Conservation (phyloP, 2,888 invertebrate species). For the Pollenia angustigena region DNA sequence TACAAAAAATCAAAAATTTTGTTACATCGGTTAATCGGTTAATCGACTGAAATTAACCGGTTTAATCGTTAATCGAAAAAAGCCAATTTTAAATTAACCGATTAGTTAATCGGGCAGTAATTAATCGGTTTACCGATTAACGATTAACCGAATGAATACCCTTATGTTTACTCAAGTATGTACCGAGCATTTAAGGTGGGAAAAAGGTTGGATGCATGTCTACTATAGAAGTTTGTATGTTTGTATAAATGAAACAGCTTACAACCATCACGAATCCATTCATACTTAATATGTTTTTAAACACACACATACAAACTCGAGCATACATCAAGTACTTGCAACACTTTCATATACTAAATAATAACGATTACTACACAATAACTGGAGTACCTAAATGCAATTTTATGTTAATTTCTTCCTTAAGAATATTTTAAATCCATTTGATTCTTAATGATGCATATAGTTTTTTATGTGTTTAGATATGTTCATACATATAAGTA, state of each 20-base stretch:
- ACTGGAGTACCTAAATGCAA: constrained; percentile 48
- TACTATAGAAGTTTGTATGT: not conserved
- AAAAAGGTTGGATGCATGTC: constrained; percentile 3
- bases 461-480: not conserved
- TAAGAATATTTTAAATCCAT: not conserved
- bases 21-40: too few species aligned
- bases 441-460: constrained; percentile 27
- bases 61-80: too few species aligned
- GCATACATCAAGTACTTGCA: constrained; percentile 18
- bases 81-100: too few species aligned
- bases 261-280: constrained; percentile 10
- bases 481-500: too few species aligned
- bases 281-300: not conserved
- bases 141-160: too few species aligned
- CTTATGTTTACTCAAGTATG: constrained; percentile 12
- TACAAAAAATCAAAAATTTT: too few species aligned
- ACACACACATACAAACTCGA: not conserved
- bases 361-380: constrained; percentile 43
- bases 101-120: too few species aligned
- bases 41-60: too few species aligned
- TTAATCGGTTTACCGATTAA: too few species aligned
- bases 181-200: constrained; percentile 20
- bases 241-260: constrained; percentile 1
- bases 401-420: constrained; percentile 55
- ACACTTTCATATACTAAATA: constrained; percentile 32